Conservation (phyloP, 2,113 vertebrate species). For the Elanoides forficatus region DNA sequence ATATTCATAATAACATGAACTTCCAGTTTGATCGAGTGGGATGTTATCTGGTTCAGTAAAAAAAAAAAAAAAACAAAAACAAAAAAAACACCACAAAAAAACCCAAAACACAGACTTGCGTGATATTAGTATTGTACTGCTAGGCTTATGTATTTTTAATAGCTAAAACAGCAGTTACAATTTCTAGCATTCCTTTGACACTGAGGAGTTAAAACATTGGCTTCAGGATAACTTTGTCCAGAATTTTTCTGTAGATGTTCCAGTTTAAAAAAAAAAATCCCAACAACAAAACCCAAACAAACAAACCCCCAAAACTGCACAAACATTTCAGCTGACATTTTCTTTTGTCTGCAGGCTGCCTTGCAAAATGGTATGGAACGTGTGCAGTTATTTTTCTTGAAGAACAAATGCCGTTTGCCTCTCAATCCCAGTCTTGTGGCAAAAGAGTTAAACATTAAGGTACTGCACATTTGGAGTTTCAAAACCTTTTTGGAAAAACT, state of each 20-base stretch:
- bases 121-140: not conserved
- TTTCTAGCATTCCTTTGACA: not conserved
- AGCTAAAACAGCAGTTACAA: not conserved
- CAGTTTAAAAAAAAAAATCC: not conserved
- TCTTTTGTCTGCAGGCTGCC: slow-evolving; percentile 74
- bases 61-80: not conserved
- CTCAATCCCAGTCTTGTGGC: slow-evolving; percentile 93
- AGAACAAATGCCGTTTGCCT: slow-evolving; percentile 87
- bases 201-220: not conserved
- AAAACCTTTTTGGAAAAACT: not conserved
- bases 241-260: not conserved
- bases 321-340: too few relatives aligned
- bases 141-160: not conserved
- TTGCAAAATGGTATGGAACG: slow-evolving; percentile 91
- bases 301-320: too few relatives aligned
- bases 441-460: slow-evolving; percentile 94
- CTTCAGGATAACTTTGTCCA: not conserved
- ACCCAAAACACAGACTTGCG: not conserved
- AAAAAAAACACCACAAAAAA: too few relatives aligned
- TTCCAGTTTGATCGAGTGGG: not conserved
- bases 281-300: too few relatives aligned
- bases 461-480: slow-evolving; percentile 38
- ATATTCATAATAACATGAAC: not conserved
- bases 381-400: slow-evolving; percentile 91
- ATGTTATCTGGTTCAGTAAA: not conserved